Evolutionary conservation across 37 sponge, comb jelly and placozoan species (phyloP), one percentile per base, ranked within the genome.

Genomic region (Eunapius fragilis): DNA sequence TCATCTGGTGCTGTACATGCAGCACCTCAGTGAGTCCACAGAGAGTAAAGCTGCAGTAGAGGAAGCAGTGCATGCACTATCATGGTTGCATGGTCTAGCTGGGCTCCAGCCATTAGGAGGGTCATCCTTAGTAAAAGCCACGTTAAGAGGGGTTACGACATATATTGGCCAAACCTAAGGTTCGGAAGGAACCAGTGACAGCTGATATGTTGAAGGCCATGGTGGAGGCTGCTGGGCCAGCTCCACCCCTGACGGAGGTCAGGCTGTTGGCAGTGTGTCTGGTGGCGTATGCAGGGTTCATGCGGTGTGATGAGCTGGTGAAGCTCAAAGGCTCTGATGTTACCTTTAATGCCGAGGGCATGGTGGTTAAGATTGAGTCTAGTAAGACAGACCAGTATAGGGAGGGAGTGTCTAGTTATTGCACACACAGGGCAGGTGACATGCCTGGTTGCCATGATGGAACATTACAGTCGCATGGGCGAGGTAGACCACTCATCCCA

Each of bases 221-320:
- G 79, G 79, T 78, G 23, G 48, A 78, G 28, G 48, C 26, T 78
- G 48, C 48, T 25, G 9, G 41, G 25, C 19, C 22, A 31, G 27
- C 41, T 17, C 47, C 41, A 38, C 3, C 48, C 23, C 45, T 78
- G 23, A n/a, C 79, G 3, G 41, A 78, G 19, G 22, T 78, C 25
- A 34, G 79, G 25, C 3, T 78, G 27, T 22, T 38, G 19, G 23
- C 79, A 37, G 41, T 19, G 19, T 37, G 79, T 36, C 79, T 78
- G 25, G 25, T 37, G 79, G 79, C 79, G 37, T 78, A 41, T 37
- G 22, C 79, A 9, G 79, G 25, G 23, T 78, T 78, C 25, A 23
- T 78, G 38, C 37, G 79, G 22, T 78, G 24, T 78, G 48, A 78
- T 78, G 79, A 78, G 41, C 79, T 37, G 23, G 5, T 25, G 24